Conservation (phyloP, 2,888 invertebrate genomes). For the Xanthorhoe designata region DNA sequence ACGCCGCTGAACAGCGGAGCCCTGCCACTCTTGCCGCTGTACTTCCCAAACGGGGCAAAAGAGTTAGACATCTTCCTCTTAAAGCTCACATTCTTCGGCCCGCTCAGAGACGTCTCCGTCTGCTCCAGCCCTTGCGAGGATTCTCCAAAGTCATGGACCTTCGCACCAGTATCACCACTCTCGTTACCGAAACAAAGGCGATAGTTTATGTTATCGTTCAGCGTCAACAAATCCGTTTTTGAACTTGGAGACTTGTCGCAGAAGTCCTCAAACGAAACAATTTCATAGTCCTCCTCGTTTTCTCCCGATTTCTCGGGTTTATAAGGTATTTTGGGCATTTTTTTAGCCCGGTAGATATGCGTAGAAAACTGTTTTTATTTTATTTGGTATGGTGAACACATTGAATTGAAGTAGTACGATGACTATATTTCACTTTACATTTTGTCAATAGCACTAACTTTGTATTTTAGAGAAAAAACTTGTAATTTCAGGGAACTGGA, state of each 20-base stretch:
- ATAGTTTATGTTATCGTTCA: slow-evolving; percentile 83
- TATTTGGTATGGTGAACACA: slow-evolving; percentile 10
- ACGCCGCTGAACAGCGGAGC: slow-evolving; percentile 71
- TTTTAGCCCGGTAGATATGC: slow-evolving; percentile 39
- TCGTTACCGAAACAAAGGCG: slow-evolving; percentile 73
- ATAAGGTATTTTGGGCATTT: slow-evolving; percentile 81
- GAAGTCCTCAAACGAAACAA: slow-evolving; percentile 87
- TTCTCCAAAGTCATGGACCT: slow-evolving; percentile 67
- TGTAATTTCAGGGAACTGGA: background rate
- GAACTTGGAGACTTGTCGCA: slow-evolving; percentile 82
- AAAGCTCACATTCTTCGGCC: slow-evolving; percentile 65
- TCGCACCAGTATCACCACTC: slow-evolving; percentile 59
- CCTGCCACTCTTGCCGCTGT: slow-evolving; percentile 57
- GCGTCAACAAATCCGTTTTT: slow-evolving; percentile 83
- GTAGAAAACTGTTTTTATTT: slow-evolving; percentile 48
- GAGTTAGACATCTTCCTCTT: slow-evolving; percentile 66
- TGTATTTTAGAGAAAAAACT: no score
- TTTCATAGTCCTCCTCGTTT: slow-evolving; percentile 79
- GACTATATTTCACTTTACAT: slow-evolving; percentile 1
- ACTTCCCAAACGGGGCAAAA: slow-evolving; percentile 74
- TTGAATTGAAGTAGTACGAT: slow-evolving; percentile 5
- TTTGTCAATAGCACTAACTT: no score
- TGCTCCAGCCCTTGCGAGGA: slow-evolving; percentile 66
- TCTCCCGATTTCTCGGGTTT: slow-evolving; percentile 74
- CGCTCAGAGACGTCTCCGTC: slow-evolving; percentile 75